Conservation (phyloP, 2,113 vertebrate species). For the Dunckerocampus dactyliophorus region DNA sequence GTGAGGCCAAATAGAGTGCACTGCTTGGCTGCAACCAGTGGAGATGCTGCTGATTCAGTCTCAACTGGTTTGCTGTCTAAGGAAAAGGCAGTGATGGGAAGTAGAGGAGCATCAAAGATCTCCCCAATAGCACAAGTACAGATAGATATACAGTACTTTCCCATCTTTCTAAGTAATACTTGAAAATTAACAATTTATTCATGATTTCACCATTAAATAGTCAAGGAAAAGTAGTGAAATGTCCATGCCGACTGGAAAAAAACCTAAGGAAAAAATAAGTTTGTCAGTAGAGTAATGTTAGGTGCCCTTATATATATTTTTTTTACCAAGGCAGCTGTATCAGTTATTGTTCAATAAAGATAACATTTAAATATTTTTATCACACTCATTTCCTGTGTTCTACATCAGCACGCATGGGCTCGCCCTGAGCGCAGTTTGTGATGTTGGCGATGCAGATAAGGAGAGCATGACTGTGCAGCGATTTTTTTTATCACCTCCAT, state of each 20-base stretch:
- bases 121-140: no score
- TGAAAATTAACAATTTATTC: no score
- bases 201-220: background rate
- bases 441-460: slow-evolving; percentile 60
- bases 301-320: no score
- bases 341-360: no score
- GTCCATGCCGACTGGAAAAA: background rate
- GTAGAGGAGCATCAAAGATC: background rate
- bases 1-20: background rate
- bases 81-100: background rate
- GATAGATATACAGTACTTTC: no score
- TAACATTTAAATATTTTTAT: no score
- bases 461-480: slow-evolving; percentile 26
- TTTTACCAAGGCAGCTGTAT: no score
- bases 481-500: slow-evolving; percentile 54
- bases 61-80: background rate
- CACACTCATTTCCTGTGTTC: no score
- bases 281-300: no score
- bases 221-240: background rate
- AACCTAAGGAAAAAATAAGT: no score
- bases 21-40: background rate
- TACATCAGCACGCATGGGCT: slow-evolving; percentile 16
- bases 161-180: no score
- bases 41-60: background rate
- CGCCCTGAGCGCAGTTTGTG: slow-evolving; percentile 28